Evolutionary conservation across 2,113 vertebrate species (phyloP), one percentile per base, ranked within the genome.

Genomic region (Micromys minutus): DNA sequence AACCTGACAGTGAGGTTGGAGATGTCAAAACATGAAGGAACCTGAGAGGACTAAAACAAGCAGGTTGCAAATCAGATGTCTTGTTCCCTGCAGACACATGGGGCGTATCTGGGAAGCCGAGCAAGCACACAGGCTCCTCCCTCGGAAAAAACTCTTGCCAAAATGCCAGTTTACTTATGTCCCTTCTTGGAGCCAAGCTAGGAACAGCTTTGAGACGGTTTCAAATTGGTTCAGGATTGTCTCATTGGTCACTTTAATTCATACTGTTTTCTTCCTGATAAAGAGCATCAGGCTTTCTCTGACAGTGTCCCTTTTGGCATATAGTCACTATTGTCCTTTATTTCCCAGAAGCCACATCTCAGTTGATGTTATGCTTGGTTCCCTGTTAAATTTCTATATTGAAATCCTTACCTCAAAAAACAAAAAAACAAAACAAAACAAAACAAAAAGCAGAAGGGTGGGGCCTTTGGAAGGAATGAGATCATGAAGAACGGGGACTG

Each of bases 71-170:
- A 34, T 74, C 67, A 57, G 89, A 87, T 93, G 79, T 55, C 84
- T 79, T 95, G 67, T n/a, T 93, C 89, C 77, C 39, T 50, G 88
- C 90, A 90, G 26, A 77, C 31, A 0, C 1, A 6, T 39, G 0
- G 13, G 31, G 52, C 79, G 86, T 5, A 52, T 39, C 59, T 34
- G 77, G 65, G 61, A 83, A 67, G 17, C 87, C 8, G 13, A 65
- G 55, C 45, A 5, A 7, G 6, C 79, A 71, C 10, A 76, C 45
- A 75, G 74, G 31, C 79, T 63, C 71, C 83, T 83, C 75, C 39
- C 76, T 93, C 72, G 83, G 31, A 89, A 90, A 90, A 65, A n/a
- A n/a, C n/a, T 72, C 77, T 92, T 71, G 67, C 47, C 39, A 87
- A 69, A 86, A 36, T 57, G 15, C 17, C 36, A 45, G 1, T 85